A percentile compares a stretch with the other conserved stretches of the same genome.
phyloP scores from a whole-genome alignment of 2,113 vertebrate species.

The Philantomba maxwellii region DNA sequence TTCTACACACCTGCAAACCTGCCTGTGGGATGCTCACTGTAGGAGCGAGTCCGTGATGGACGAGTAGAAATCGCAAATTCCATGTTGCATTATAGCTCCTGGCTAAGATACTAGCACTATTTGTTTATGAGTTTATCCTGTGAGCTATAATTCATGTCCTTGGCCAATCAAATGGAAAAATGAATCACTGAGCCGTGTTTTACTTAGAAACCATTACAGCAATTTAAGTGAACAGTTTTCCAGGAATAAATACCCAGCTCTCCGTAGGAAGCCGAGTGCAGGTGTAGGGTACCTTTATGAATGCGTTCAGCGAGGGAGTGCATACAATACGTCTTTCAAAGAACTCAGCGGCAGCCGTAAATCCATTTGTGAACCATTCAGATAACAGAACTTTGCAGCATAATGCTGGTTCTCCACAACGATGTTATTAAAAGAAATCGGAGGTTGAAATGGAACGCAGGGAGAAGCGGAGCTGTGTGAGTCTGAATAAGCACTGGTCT shows the following conservation, averaged over 20 bases:
- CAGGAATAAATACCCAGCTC: conserved; percentile 4
- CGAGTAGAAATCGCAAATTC: background rate
- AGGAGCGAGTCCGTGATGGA: background rate
- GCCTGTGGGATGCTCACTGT: fast-evolving
- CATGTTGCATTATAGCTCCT: background rate
- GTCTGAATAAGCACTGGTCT: background rate
- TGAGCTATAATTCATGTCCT: background rate
- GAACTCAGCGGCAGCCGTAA: background rate
- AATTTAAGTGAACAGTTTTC: background rate
- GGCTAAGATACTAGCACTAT: background rate
- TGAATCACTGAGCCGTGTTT: conserved; percentile 32
- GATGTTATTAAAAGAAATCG: background rate
- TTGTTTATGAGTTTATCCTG: background rate
- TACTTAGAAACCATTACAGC: conserved; percentile 46
- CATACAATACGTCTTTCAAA: background rate
- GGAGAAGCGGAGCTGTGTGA: background rate
- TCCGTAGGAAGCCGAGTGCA: background rate
- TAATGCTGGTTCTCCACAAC: background rate
- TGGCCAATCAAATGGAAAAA: conserved; percentile 37
- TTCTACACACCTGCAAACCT: background rate
- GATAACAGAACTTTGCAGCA: background rate
- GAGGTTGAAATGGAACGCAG: background rate
- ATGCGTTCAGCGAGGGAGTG: background rate
- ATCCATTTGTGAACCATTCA: conserved; percentile 35
- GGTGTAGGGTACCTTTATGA: background rate